Evolutionary conservation across 2,113 vertebrate species (phyloP).

Genomic region (Lepisosteus osseus): DNA sequence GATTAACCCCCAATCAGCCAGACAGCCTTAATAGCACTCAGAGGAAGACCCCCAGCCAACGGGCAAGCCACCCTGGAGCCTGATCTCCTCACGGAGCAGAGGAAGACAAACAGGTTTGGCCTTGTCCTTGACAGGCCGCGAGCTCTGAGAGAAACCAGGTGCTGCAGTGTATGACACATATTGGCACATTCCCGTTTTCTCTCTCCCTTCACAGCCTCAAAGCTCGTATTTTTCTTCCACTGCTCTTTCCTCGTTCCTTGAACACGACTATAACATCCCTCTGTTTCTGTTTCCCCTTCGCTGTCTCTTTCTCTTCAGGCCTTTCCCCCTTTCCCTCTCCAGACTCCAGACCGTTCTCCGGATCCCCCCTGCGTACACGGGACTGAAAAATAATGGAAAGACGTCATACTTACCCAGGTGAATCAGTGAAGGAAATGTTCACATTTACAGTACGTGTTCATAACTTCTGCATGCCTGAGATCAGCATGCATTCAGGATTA

Average conservation of each 20-base stretch:
- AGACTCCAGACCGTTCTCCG: slow-evolving; percentile 46
- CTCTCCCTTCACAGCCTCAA: no score
- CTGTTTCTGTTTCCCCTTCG: slow-evolving; percentile 1
- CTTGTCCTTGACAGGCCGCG: slow-evolving; percentile 63
- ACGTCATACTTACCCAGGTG: no score
- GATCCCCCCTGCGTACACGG: neutral
- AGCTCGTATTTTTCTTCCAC: neutral
- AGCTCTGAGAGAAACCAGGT: slow-evolving; percentile 64
- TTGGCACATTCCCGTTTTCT: slow-evolving; percentile 31
- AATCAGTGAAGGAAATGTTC: no score
- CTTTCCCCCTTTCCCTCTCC: slow-evolving; percentile 37
- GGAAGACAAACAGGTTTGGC: slow-evolving; percentile 42
- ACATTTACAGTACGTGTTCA: no score
- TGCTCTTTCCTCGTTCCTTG: neutral
- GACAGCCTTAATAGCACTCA: slow-evolving; percentile 39
- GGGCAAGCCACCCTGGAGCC: slow-evolving; percentile 39
- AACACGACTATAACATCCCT: no score
- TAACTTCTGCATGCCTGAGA: no score
- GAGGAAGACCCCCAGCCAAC: slow-evolving; percentile 43
- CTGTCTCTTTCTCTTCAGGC: slow-evolving; percentile 19
- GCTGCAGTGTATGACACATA: slow-evolving; percentile 41
- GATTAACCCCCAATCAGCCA: slow-evolving; percentile 69
- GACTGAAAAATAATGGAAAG: no score
- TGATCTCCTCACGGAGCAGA: slow-evolving; percentile 24
- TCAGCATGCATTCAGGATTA: no score